Conservation (phyloP, 2,888 invertebrate genomes). For the Tetropium fuscum region DNA sequence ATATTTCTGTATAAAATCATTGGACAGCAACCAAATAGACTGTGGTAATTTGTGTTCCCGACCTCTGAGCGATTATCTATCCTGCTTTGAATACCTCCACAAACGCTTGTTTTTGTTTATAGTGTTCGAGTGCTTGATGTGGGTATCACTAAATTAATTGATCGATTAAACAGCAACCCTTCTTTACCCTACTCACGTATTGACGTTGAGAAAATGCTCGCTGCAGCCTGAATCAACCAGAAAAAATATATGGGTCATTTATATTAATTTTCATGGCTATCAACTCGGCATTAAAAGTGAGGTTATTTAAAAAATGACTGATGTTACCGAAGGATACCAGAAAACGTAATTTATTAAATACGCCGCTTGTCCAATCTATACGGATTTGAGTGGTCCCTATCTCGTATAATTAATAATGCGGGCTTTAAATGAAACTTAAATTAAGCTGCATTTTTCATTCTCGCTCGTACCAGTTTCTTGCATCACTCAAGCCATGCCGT, state of each 20-base stretch:
- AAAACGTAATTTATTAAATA: no score
- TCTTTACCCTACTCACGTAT: slow-evolving; percentile 20
- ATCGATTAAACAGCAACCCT: slow-evolving; percentile 18
- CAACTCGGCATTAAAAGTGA: background rate
- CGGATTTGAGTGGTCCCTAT: no score
- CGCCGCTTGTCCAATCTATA: no score
- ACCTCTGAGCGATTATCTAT: background rate
- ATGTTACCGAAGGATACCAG: no score
- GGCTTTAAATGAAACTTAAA: no score
- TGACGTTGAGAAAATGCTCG: slow-evolving; percentile 9
- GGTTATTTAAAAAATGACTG: background rate
- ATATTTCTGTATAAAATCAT: no score
- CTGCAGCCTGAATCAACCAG: background rate
- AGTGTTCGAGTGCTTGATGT: slow-evolving; percentile 13
- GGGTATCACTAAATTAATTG: slow-evolving; percentile 26
- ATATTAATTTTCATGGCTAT: background rate
- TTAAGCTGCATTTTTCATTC: no score
- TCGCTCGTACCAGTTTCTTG: no score
- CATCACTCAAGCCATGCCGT: no score
- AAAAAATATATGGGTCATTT: slow-evolving; percentile 4
- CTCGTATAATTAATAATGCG: no score
- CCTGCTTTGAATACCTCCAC: slow-evolving; percentile 5
- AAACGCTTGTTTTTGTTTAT: slow-evolving; percentile 16
- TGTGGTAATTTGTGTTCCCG: background rate
- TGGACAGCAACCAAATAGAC: no score